Evolutionary conservation across 1,140 invertebrate species (phyloP), one percentile per base, ranked within the genome.

Genomic region (Carcinoscorpius rotundicauda): DNA sequence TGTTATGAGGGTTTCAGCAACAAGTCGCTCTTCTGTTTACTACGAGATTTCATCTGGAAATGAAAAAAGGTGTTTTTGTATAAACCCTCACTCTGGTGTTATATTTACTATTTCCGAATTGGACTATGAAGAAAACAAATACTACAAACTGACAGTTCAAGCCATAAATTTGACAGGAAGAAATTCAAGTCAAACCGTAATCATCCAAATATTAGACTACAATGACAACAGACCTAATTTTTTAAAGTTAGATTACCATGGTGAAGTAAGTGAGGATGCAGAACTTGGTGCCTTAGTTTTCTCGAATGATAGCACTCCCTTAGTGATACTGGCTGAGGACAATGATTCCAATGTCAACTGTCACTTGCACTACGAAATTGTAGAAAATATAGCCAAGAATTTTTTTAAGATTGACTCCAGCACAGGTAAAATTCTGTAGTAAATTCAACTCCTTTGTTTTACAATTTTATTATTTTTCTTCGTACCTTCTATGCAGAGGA

Each of bases 201-300:
- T 76, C 49, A 72, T 82, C 49, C 78, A 80, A 67, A 70, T 82
- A 9, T 61, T 78, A 10, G 81, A 82, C 68, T 70, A 74, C 29
- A 82, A 96, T 78, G 93, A 96, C 76, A 93, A 91, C 78, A 77
- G 84, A n/a, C 93, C 93, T 4, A 77, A 78, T 63, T 92, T 93
- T 74, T 72, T 84, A 6, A 81, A 86, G 71, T 78, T 78, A 3
- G 74, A 79, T 58, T 93, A 89, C 74, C 78, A 79, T 50, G 86
- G 89, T 9, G 78, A 81, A 72, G 82, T 92, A 49, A 84, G 83
- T 69, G 88, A 93, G 78, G 78, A 84, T 8, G 83, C 89, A 10
- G 80, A 80, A 3, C 79, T 86, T 58, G 85, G 84, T 48, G 87
- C 86, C 4, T 78, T 91, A 51, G 86, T 93, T 1, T 76, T 90